Percentiles rank a stretch among this genome's conserved stretches.
Conservation (phyloP, 2,888 invertebrate genomes). For the Galeopsomyia nigrocyanea region DNA sequence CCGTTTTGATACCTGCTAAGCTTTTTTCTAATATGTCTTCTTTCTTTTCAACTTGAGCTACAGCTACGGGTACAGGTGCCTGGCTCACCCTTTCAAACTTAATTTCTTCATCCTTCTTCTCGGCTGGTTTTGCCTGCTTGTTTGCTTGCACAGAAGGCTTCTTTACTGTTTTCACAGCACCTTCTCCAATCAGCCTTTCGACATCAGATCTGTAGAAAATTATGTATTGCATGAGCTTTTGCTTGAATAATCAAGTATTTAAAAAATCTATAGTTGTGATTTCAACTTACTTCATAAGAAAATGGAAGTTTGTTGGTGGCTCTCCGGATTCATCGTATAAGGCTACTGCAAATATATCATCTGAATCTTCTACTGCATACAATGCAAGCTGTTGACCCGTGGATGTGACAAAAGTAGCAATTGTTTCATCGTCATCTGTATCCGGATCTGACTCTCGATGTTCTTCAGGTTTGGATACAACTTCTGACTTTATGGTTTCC, state of each 20-base stretch:
- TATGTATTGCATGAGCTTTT: too few relatives aligned
- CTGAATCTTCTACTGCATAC: conserved; percentile 66
- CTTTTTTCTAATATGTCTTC: neutral
- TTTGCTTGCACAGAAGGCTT: conserved; percentile 55
- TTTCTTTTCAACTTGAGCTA: neutral
- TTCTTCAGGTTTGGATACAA: conserved; percentile 41
- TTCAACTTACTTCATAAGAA: conserved; percentile 62
- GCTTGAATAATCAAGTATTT: neutral
- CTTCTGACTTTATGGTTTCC: neutral
- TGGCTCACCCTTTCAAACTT: conserved; percentile 27
- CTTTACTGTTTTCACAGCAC: conserved; percentile 65
- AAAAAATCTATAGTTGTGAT: neutral
- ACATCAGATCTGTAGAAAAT: conserved; percentile 59
- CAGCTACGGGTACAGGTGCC: neutral
- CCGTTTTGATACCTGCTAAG: neutral
- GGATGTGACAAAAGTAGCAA: conserved; percentile 66
- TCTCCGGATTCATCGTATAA: conserved; percentile 65
- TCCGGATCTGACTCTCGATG: conserved; percentile 56
- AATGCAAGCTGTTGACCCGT: conserved; percentile 64
- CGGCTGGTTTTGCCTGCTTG: conserved; percentile 6
- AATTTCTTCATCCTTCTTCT: conserved; percentile 36
- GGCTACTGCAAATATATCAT: conserved; percentile 66
- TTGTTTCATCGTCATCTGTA: conserved; percentile 64
- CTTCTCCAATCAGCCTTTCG: conserved; percentile 66
- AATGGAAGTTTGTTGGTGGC: conserved; percentile 65